Evolutionary conservation across 2,113 vertebrate species (phyloP).

Genomic region (Cricetomys ansorgei): DNA sequence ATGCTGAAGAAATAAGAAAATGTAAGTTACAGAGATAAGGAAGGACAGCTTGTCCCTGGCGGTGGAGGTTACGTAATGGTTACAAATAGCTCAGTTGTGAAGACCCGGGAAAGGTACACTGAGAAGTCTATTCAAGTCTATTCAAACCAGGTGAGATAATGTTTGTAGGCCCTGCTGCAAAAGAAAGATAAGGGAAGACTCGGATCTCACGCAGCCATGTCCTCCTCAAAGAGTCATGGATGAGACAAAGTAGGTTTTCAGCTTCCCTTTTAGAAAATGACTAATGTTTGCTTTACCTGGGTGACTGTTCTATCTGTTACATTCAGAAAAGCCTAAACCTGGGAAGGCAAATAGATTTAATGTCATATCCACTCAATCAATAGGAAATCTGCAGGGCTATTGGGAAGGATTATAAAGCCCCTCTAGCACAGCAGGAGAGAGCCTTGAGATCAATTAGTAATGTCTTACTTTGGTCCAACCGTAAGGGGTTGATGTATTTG

Average conservation of each 20-base stretch:
- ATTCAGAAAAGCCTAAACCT: conserved; percentile 60
- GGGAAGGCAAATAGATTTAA: conserved; percentile 55
- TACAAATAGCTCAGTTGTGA: not conserved
- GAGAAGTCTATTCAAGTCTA: not conserved
- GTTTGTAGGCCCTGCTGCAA: conserved; percentile 30
- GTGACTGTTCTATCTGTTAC: conserved; percentile 46
- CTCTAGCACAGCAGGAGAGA: conserved; percentile 5
- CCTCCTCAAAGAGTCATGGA: not conserved
- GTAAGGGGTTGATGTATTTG: conserved; percentile 46
- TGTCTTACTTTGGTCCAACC: conserved; percentile 44
- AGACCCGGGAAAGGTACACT: not conserved
- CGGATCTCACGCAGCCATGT: not conserved
- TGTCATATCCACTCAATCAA: conserved; percentile 35
- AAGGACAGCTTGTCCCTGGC: not conserved
- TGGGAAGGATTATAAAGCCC: conserved; percentile 2
- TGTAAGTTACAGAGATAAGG: not conserved
- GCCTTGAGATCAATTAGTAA: conserved; percentile 47
- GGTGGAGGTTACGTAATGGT: not conserved
- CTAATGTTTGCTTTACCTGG: conserved; percentile 16
- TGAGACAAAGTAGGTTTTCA: not conserved
- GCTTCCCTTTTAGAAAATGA: conserved; percentile 41
- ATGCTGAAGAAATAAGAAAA: not conserved
- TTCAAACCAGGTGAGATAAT: conserved; percentile 34
- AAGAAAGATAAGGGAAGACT: conserved; percentile 50
- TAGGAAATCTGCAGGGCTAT: conserved; percentile 27